A percentile compares a stretch with the other conserved stretches of the same genome.
These are phyloP conservation scores for Lamprotornis superbus DNA, from an alignment of 2,113 vertebrate species.

Conservation along the genomic window DNA sequence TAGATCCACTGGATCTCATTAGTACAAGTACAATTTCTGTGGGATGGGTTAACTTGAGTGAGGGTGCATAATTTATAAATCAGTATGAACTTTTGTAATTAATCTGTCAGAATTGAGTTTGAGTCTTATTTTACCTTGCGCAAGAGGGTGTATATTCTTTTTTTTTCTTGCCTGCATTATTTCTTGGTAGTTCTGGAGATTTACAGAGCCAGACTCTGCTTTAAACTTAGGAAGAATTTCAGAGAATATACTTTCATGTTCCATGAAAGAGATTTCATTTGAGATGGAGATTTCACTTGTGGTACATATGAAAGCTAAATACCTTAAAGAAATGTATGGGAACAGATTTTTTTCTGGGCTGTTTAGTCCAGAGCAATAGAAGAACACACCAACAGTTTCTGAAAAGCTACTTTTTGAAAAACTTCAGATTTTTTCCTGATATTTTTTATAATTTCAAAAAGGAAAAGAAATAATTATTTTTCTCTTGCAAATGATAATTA, in stretches of 20 bases:
- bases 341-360: not conserved
- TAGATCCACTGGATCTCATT: not conserved
- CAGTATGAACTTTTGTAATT: not conserved
- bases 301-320: not conserved
- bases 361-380: not conserved
- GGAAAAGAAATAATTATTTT: not conserved
- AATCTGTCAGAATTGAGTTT: not conserved
- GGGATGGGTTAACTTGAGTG: not conserved
- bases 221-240: not conserved
- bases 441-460: not conserved
- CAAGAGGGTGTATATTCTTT: not conserved
- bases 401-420: not conserved
- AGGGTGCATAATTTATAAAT: not conserved
- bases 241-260: not conserved
- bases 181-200: not conserved
- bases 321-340: not conserved
- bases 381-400: not conserved
- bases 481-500: not conserved
- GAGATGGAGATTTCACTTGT: not conserved
- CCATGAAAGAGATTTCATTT: not conserved
- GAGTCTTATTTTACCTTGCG: not conserved
- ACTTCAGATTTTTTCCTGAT: not conserved
- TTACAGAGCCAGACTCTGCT: not conserved
- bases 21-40: not conserved
- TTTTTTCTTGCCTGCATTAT: not conserved